Base-by-base conservation (phyloP, 2,797 vertebrate species). In the Rhinella marina region DNA sequence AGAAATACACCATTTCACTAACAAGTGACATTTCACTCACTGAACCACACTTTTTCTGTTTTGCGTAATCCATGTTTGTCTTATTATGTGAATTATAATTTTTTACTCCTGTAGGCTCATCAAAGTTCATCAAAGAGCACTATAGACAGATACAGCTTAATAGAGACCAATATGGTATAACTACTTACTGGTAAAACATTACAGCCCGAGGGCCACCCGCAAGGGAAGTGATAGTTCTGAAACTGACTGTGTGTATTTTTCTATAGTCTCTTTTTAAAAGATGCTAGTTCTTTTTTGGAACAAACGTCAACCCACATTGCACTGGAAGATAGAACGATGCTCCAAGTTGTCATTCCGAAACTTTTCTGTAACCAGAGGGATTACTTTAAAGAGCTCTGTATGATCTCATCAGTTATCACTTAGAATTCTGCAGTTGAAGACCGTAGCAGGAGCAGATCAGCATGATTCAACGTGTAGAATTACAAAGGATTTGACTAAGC, bases 361-460 rank as follows among this genome's bases (percentile, higher is more conserved):
- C 27, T 86, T 76, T 86, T 78, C n/a, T 61, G 81, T 82, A 82
- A 85, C 90, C 88, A 48, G 88, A 32, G 25, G 86, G 86, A 48
- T 90, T 87, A 21, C 66, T 91, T 91, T 85, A 76, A 92, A 92
- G 87, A 91, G 70, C 56, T 84, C 73, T 80, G 81, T 86, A 84
- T 78, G 81, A 86, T 89, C 85, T 89, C 88, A 86, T 80, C 81
- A 80, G 19, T 89, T 89, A 86, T 87, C 88, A 78, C 80, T 86
- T 83, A 25, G 81, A 89, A 89, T 89, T 86, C 81, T 80, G 80
- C 72, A 80, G 32, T 79, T 88, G 88, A 90, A 88, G 73, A 52
- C 8, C 76, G n/a, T 3, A n/a, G 80, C 88, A 83, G 64, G 56
- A 81, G 0, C 85, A 68, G 73, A 86, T 16, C 2, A 90, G 57